Conservation (phyloP, 2,797 vertebrate genomes). For the Epinephelus malabaricus region DNA sequence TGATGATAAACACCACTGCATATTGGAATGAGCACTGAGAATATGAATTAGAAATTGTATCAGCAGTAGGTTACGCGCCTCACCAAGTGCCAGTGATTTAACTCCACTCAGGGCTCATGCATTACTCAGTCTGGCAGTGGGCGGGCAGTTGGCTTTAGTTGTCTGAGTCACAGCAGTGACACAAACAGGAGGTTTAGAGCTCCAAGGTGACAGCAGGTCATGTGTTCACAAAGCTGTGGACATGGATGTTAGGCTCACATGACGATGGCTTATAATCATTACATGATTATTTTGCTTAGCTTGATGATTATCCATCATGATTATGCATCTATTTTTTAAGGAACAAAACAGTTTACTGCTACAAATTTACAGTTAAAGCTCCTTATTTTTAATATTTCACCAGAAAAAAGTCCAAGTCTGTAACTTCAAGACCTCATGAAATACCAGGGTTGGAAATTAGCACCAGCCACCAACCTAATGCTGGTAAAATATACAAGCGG, state of each 20-base stretch:
- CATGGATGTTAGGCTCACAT: background rate
- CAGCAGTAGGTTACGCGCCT: conserved; percentile 51
- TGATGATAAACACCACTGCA: conserved; percentile 62
- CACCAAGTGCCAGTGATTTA: conserved; percentile 63
- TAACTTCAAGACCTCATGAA: background rate
- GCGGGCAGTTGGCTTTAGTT: conserved; percentile 17
- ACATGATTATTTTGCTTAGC: background rate
- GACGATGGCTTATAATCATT: background rate
- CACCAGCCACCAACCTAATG: too few species aligned
- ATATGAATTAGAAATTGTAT: conserved; percentile 66
- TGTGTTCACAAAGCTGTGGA: conserved; percentile 7
- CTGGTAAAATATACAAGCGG: too few species aligned
- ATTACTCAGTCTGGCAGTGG: conserved; percentile 49
- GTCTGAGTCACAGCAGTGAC: conserved; percentile 32
- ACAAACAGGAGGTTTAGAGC: conserved; percentile 25
- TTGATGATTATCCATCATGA: background rate
- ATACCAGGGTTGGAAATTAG: too few species aligned
- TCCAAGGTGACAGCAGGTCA: conserved; percentile 13
- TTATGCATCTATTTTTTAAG: conserved; percentile 5
- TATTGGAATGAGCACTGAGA: conserved; percentile 44
- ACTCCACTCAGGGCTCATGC: conserved; percentile 32
- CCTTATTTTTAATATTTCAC: background rate
- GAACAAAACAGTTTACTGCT: background rate
- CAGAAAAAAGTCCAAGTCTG: background rate
- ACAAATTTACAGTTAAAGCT: background rate